Evolutionary conservation across 2,888 invertebrate genomes (phyloP).

Genomic region (Digitonthophagus gazella): DNA sequence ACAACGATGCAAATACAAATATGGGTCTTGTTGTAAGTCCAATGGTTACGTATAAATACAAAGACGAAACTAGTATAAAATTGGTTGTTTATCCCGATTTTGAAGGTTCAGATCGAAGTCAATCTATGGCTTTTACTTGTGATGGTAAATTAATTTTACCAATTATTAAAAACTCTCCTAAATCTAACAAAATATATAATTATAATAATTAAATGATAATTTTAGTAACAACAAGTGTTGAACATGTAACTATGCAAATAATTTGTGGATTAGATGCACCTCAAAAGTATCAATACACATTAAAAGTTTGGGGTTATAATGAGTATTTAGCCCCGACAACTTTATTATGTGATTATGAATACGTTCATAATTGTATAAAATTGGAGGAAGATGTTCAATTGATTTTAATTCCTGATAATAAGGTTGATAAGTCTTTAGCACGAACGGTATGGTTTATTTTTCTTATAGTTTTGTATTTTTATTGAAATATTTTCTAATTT

Average conservation of each 20-base stretch:
- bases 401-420: constrained; percentile 64
- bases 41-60: constrained; percentile 76
- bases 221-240: constrained; percentile 82
- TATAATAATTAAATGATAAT: no score
- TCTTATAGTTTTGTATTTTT: neutral
- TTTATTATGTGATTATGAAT: constrained; percentile 84
- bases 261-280: constrained; percentile 74
- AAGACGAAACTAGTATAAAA: constrained; percentile 82
- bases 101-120: constrained; percentile 48
- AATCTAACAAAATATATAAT: no score
- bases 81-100: constrained; percentile 72
- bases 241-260: constrained; percentile 81
- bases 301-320: constrained; percentile 81
- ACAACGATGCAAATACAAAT: constrained; percentile 76
- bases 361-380: constrained; percentile 90
- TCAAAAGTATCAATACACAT: constrained; percentile 54
- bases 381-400: constrained; percentile 83
- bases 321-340: constrained; percentile 87
- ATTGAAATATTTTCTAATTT: constrained; percentile 31
- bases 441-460: constrained; percentile 61
- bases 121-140: constrained; percentile 85
- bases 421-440: constrained; percentile 68
- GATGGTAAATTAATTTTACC: constrained; percentile 65
- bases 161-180: no score
- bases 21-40: constrained; percentile 87